A percentile compares a stretch with the other conserved stretches of the same genome.
Conservation (phyloP, 2,113 vertebrate species). For the Coturnix japonica region DNA sequence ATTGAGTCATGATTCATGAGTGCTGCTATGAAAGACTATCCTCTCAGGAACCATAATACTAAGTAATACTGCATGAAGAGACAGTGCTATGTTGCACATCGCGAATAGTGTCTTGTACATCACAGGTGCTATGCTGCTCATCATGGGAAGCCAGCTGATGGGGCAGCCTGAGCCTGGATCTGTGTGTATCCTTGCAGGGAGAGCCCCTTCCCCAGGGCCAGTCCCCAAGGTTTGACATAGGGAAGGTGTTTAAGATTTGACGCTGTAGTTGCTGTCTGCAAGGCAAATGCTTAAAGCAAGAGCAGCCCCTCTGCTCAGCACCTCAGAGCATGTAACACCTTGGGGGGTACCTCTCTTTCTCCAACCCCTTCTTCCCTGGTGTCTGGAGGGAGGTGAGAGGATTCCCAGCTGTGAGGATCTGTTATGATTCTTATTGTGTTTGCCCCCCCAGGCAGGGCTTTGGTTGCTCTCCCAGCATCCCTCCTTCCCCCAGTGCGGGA, state of each 20-base stretch:
- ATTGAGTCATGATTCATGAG: not conserved
- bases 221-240: not conserved
- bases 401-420: not conserved
- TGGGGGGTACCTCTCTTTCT: not conserved
- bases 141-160: accelerated
- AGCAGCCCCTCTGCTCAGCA: not conserved
- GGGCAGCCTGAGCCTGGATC: not conserved
- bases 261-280: not conserved
- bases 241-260: not conserved
- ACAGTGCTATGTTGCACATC: accelerated
- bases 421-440: accelerated
- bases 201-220: not conserved
- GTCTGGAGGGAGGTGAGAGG: not conserved
- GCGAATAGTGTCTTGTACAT: accelerated
- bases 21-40: not conserved
- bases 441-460: not conserved
- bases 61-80: not conserved
- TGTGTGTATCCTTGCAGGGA: accelerated
- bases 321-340: not conserved
- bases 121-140: accelerated
- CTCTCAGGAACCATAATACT: not conserved
- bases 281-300: not conserved
- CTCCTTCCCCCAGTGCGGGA: not conserved
- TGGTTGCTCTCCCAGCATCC: not conserved
- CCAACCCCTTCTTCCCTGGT: accelerated